Evolutionary conservation across 2,888 invertebrate species (phyloP), one percentile per base, ranked within the genome.

Genomic region (Melipona bicolor): DNA sequence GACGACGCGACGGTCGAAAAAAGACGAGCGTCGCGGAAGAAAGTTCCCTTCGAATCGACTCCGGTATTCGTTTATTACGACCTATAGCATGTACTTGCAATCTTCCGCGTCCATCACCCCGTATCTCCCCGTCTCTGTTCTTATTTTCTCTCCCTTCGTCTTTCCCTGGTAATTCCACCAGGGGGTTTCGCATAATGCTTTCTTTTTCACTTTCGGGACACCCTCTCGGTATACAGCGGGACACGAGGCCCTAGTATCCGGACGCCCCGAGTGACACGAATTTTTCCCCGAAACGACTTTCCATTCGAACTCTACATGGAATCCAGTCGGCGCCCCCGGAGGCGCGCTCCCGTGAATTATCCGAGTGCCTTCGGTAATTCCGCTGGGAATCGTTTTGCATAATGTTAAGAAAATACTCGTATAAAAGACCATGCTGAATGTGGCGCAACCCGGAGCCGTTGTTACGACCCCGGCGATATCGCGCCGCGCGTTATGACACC

Each of bases 341-440:
- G 90, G 86, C 90, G 74, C 69, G 74, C 89, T 79, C 69, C 79
- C 68, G 84, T 89, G 87, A 90, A 90, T 89, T 89, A 89, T 87
- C 86, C 84, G 80, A 84, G 84, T 83, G 86, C 82, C 86, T 81
- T 77, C 71, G 89, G 89, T 86, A 87, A 89, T 89, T 84, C 90
- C 89, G 59, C 32, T 21, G 89, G 87, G 89, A 89, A 89, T 89
- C 90, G 86, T 89, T 90, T 90, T 89, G 90, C 89, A 89, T 89
- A 90, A 89, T 83, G 86, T 85, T 90, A 89, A 90, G 90, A 90
- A 89, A 89, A 89, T 87, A 87, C 86, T 62, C 79, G 86, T 83
- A 43, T 43, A 77, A 89, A 83, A 86, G 89, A 59, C 82, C 80
- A 13, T n/a, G 54, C 67, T 17, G 83, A 81, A 80, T 70, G 72